Evolutionary conservation across 92 coral and sea anemone genomes (phyloP), one percentile per base, ranked within the genome.

Genomic region (Epizoanthus rinbou): DNA sequence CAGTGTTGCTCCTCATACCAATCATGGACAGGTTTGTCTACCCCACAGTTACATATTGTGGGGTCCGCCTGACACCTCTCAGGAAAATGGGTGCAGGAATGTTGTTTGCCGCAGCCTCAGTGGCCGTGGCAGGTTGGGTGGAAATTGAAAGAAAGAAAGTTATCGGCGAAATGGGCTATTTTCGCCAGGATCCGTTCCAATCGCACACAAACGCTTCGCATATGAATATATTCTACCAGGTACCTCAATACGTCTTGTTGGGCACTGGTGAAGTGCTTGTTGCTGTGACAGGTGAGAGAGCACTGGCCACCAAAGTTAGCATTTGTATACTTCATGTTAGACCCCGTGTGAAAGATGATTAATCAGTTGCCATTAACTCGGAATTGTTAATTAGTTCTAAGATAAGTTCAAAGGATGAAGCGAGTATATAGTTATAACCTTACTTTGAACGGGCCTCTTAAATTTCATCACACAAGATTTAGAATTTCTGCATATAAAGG

Each of bases 41-140:
- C 86, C 99, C 99, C 58, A 75, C 88, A 11, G 50, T 97, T 9
- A 88, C 75, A 1, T 84, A 80, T 63, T 68, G 85, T 58, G 93
- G 95, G 35, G 17, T 96, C 39, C 87, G 73, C 17, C 87, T 82
- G 21, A 94, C 97, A 19, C 97, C 98, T 33, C 88, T 97, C 73
- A 88, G 90, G 73, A 90, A 98, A 79, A 88, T 97, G 68, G 95
- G 99, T 15, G 87, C 87, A 57, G 99, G 99, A 25, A 76, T 97
- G 98, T 75, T 97, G 10, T 88, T 97, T 75, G 92, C 97, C 3
- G 89, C 95, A 8, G 76, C 93, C 5, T 91, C 98, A 25, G 94
- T 90, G 71, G 95, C 75, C 15, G 81, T 92, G 25, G 97, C 97
- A 41, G 99, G 99, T 8, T 73, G 76, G 69, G 84, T 94, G 57